Evolutionary conservation across 1,140 invertebrate species (phyloP), one percentile per base, ranked within the genome.

Genomic region (Drosophila repleta): DNA sequence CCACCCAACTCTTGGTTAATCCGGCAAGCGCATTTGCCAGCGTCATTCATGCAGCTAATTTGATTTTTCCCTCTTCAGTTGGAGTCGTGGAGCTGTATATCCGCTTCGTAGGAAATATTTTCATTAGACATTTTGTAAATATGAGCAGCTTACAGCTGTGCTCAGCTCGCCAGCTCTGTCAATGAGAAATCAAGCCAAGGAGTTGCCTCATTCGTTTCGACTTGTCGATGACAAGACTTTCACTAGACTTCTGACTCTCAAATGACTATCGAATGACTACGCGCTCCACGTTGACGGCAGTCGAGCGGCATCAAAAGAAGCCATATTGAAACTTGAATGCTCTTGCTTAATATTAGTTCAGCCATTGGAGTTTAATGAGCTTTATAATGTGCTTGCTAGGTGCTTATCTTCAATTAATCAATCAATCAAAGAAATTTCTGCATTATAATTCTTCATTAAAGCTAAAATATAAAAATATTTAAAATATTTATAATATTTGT

Each of bases 41-140:
- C 65, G 65, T 78, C 82, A 85, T 85, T 87, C 82, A 85, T 73
- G 82, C 82, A 85, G 76, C 82, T 85, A 85, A 85, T 85, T 85
- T 85, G 78, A 85, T 85, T 85, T 85, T 64, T 58, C 57, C 48
- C 35, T 64, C 69, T 61, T 21, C 49, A 29, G 48, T 20, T 24
- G 43, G 6, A 15, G 52, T 17, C 15, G 4, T n/a, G n/a, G 3
- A 13, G 15, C 10, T 21, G 58, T 15, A 49, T 57, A 43, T 29
- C 37, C 37, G 69, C 48, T 46, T 15, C 4, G 43, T 63, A 66
- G 69, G 69, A 82, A 88, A 88, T 87, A 87, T 88, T 87, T 87
- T 88, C 83, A 87, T 87, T 87, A 88, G 82, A 87, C 82, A 82
- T 88, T 87, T 87, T 87, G 75, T 82, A 88, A 88, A 87, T 87